A percentile compares a stretch with the other conserved stretches of the same genome.
phyloP scores from a whole-genome alignment of 2,113 vertebrate genomes.

The Peromyscus leucopus region DNA sequence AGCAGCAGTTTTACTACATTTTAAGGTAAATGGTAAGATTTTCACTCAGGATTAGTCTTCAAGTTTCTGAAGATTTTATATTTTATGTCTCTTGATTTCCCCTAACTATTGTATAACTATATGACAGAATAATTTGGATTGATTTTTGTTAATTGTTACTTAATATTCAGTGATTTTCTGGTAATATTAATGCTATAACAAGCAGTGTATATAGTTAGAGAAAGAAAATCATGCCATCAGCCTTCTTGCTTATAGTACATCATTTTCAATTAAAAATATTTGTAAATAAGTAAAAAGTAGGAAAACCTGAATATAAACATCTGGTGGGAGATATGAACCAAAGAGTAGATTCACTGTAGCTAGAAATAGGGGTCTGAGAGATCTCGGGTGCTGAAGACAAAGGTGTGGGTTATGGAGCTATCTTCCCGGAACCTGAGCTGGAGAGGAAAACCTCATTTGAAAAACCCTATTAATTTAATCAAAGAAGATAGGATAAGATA shows the following conservation, averaged over 20 bases:
- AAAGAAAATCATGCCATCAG: constrained; percentile 15
- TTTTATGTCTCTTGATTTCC: constrained; percentile 31
- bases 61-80: constrained; percentile 18
- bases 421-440: constrained; percentile 34
- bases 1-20: constrained; percentile 98
- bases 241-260: not conserved
- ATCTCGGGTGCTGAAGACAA: constrained; percentile 15
- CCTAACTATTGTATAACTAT: not conserved
- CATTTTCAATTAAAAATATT: constrained; percentile 4
- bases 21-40: constrained; percentile 92
- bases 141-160: constrained; percentile 48
- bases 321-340: not conserved
- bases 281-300: constrained; percentile 50
- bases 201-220: constrained; percentile 24
- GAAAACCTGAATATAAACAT: constrained; percentile 7
- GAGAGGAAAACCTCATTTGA: constrained; percentile 5
- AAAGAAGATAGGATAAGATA: not conserved
- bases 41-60: constrained; percentile 48
- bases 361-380: constrained; percentile 16
- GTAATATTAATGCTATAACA: constrained; percentile 40
- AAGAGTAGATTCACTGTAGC: constrained; percentile 29
- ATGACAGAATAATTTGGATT: constrained; percentile 22
- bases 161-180: constrained; percentile 26
- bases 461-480: not conserved
- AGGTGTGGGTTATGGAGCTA: not conserved